Evolutionary conservation across 2,797 vertebrate genomes (phyloP), one percentile per base, ranked within the genome.

Genomic region (Vespertilio murinus): DNA sequence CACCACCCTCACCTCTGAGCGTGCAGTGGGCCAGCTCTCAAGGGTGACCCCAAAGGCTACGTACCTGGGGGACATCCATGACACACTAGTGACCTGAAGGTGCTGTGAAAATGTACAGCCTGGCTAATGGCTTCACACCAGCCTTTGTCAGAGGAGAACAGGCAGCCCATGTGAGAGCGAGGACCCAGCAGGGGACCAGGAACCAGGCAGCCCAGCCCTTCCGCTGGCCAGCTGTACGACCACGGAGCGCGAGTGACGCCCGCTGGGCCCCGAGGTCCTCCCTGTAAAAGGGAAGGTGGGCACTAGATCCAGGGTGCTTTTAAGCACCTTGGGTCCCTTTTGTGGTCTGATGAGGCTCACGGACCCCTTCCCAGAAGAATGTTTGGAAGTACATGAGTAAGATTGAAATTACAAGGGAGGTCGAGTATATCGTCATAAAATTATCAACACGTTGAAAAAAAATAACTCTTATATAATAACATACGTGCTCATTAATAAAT

Each of bases 391-490:
- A 3, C 40, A 75, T 86, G 59, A 54, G 64, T 61, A 47, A 84
- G 92, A 74, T n/a, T 40, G 30, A 54, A 42, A 79, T 82, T 79
- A 67, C 35, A 86, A 86, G 75, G 52, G 16, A 88, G 88, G 71
- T 38, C 69, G 73, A 74, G 79, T 81, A 73, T n/a, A 35, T 22
- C 47, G 17, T 85, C 74, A 64, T 65, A 52, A 17, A 77, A 49
- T 74, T 59, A 91, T 82, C 47, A 94, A 45, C 9, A 78, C 9
- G 38, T 11, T 65, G 35, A 42, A 84, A 88, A 84, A 88, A 93
- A 69, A 61, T 12, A 64, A 89, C 40, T 54, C 35, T 17, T 93
- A 23, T 38, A 38, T 30, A 49, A 40, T 30, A 42, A 75, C 45
- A 23, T 25, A 61, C 4, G 11, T 52, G 71, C 20, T 82, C 49